Base-by-base conservation (phyloP, 2,888 invertebrate species). In the Drosophila austrosaltans region DNA sequence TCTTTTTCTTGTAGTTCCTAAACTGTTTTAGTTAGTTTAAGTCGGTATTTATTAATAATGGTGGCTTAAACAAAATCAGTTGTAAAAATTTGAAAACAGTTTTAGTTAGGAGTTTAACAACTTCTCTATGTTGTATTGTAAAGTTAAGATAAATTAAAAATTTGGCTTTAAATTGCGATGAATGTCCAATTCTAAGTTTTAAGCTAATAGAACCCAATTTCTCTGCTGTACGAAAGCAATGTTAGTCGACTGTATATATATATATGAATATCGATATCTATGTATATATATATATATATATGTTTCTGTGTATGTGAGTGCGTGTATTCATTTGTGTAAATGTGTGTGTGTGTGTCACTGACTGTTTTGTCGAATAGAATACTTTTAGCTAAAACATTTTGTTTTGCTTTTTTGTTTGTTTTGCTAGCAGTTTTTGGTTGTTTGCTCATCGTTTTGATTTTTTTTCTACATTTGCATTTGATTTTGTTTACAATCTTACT, bases 401-500 rank as follows among this genome's bases (percentile, higher is more conserved):
- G 66, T 30, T 64, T 64, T 66, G 39, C 58, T 63, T 73, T 75
- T 72, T 69, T 64, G 48, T 75, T 80, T 75, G 68, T 80, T 82
- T 76, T 76, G 60, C 82, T 85, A 85, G 86, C 86, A 82, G 77
- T 82, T 85, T 83, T 84, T 84, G 87, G 83, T 84, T 84, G 77
- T 84, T 84, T 85, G 83, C 87, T 84, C 83, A 82, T 84, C 82
- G 62, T 87, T 80, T 83, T 79, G 79, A 84, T 83, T 83, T 79
- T 83, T 79, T 72, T 75, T 87, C 78, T 83, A 81, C 73, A 76
- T 75, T 81, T 81, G 71, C 64, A 69, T 78, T 70, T 76, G 71
- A 67, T 76, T 76, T 76, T 61, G 63, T 68, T 60, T 72, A 68
- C 60, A 65, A 68, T 68, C 54, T 68, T 76, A 68, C 65, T 69